Percentiles rank a stretch among this genome's conserved stretches.
Evolutionary conservation across 1,140 invertebrate genomes (phyloP).

Genomic region (Ephestia elutella): DNA sequence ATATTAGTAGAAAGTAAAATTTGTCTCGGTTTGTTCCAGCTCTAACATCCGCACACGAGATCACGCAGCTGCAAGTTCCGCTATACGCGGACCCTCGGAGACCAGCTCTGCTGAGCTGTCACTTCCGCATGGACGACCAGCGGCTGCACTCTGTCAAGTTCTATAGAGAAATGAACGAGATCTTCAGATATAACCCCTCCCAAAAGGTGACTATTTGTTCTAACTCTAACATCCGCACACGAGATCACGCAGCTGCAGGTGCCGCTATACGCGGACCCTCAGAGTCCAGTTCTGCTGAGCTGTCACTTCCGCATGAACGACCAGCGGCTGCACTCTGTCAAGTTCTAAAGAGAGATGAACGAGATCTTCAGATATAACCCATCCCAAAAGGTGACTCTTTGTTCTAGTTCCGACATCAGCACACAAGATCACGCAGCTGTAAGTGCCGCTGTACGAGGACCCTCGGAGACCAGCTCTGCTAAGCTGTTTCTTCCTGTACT

Average conservation of each 20-base stretch:
- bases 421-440: conserved; percentile 54
- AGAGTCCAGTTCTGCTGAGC: conserved; percentile 56
- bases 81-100: conserved; percentile 61
- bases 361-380: conserved; percentile 65
- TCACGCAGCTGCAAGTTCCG: conserved; percentile 57
- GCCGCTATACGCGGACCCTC: conserved; percentile 60
- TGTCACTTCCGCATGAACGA: conserved; percentile 63
- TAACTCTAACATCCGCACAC: conserved; percentile 48
- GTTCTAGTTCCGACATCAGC: conserved; percentile 15
- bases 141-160: conserved; percentile 62
- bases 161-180: conserved; percentile 61
- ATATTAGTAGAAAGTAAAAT: too few relatives aligned
- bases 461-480: conserved; percentile 57
- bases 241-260: conserved; percentile 59
- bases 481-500: conserved; percentile 61
- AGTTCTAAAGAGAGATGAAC: conserved; percentile 59
- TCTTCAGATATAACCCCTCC: conserved; percentile 59
- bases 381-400: conserved; percentile 42
- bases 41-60: conserved; percentile 50
- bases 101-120: conserved; percentile 59
- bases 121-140: conserved; percentile 60
- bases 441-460: conserved; percentile 60
- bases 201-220: conserved; percentile 41
- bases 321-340: conserved; percentile 59
- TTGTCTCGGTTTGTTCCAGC: conserved; percentile 27